phyloP scores from a whole-genome alignment of 2,113 vertebrate genomes.

The human region DNA sequence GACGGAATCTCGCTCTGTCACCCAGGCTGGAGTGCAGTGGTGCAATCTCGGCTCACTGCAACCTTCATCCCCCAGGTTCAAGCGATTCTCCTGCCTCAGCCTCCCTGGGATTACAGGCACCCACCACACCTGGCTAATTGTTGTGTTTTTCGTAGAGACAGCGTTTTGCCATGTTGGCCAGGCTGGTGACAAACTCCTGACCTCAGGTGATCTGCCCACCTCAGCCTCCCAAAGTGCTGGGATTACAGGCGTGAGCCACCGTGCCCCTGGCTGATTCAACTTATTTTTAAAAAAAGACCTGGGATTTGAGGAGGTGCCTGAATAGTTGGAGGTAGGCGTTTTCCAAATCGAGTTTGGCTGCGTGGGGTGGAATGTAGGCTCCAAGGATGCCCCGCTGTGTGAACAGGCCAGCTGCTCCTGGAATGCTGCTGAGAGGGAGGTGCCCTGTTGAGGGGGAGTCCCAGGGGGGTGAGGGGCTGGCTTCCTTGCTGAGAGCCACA shows the following conservation, averaged over 20 bases:
- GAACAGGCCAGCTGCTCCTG: not conserved
- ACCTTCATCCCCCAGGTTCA: too few species aligned
- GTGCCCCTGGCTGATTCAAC: not conserved
- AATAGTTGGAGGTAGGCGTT: not conserved
- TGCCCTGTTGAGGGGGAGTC: accelerated
- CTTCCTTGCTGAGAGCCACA: not conserved
- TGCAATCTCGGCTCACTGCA: too few species aligned
- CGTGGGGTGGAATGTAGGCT: accelerated
- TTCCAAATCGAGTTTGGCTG: not conserved
- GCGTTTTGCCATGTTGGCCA: too few species aligned
- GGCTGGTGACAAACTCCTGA: not conserved
- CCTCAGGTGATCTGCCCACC: not conserved
- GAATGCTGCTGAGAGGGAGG: accelerated
- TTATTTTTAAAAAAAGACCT: not conserved
- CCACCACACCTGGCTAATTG: too few species aligned
- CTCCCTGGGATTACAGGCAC: too few species aligned
- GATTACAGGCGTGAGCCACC: not conserved
- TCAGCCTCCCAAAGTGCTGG: not conserved
- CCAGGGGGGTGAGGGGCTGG: accelerated
- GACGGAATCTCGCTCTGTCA: accelerated
- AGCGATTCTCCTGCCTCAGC: too few species aligned
- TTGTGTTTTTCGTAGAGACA: too few species aligned
- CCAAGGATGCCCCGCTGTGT: not conserved
- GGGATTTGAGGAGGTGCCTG: not conserved
- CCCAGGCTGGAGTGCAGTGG: not conserved